Conservation (phyloP, 92 coral and sea anemone genomes). For the Siderastrea siderea region DNA sequence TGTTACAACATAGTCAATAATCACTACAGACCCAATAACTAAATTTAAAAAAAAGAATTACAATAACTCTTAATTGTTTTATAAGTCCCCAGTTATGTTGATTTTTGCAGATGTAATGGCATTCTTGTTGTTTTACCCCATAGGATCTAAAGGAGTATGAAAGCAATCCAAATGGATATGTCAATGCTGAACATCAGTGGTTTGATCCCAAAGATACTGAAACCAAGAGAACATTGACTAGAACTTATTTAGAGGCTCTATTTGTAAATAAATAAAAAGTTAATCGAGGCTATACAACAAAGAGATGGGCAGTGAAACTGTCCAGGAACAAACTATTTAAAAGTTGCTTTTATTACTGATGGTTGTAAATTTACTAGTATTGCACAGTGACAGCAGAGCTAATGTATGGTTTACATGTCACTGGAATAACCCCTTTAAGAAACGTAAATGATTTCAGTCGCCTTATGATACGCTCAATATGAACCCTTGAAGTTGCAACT, state of each 20-base stretch:
- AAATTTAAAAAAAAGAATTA: no score
- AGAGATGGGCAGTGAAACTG: background rate
- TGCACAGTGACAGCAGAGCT: conserved; percentile 77
- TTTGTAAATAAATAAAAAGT: conserved; percentile 16
- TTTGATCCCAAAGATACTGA: conserved; percentile 63
- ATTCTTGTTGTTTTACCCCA: conserved; percentile 21
- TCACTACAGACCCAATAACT: no score
- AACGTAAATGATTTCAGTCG: conserved; percentile 69
- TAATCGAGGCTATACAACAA: background rate
- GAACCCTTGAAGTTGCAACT: conserved; percentile 84
- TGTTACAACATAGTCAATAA: background rate
- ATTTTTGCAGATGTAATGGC: background rate
- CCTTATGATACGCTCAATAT: conserved; percentile 80
- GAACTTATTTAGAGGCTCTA: conserved; percentile 35
- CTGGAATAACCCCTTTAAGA: conserved; percentile 81
- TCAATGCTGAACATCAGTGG: conserved; percentile 57
- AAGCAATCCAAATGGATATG: conserved; percentile 58
- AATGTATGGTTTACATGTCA: conserved; percentile 76
- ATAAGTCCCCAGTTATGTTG: background rate
- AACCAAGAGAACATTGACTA: conserved; percentile 35
- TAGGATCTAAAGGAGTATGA: conserved; percentile 71
- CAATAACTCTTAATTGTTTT: background rate
- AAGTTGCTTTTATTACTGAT: conserved; percentile 47
- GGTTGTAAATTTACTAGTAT: conserved; percentile 79
- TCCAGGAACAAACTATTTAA: background rate